Evolutionary conservation across 1,140 invertebrate genomes (phyloP).

Genomic region (Melanaphis sacchari): DNA sequence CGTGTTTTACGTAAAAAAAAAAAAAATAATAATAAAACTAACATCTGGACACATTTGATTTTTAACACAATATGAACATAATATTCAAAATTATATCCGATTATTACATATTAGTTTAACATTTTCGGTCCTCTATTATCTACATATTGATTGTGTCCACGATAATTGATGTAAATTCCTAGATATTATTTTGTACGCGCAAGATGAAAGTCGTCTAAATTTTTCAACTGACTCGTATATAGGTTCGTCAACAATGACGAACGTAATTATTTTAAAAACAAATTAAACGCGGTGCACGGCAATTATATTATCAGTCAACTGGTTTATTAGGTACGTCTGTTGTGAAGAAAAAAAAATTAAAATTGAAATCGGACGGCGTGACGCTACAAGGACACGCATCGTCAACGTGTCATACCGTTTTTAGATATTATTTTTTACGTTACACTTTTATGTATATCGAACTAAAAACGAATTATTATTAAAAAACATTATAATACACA

Average conservation of each 20-base stretch:
- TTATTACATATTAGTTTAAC: neutral
- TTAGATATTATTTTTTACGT: neutral
- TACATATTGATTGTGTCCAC: neutral
- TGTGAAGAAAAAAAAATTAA: neutral
- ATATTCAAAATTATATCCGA: neutral
- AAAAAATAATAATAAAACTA: neutral
- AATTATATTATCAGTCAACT: slow-evolving; percentile 2
- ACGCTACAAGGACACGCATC: slow-evolving; percentile 24
- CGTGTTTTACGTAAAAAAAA: neutral
- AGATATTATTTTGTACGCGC: neutral
- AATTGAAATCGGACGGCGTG: neutral
- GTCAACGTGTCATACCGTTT: slow-evolving; percentile 10
- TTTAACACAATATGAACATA: neutral
- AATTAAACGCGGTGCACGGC: slow-evolving; percentile 35
- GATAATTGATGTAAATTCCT: neutral
- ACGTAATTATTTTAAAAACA: neutral
- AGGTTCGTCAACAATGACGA: neutral
- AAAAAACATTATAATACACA: neutral
- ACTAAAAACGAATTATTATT: neutral
- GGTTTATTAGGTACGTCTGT: neutral
- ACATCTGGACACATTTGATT: neutral
- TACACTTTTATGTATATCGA: neutral
- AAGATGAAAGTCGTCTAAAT: slow-evolving; percentile 17
- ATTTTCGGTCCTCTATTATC: neutral
- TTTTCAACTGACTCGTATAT: neutral